A percentile compares a stretch with the other conserved stretches of the same genome.
phyloP scores from a whole-genome alignment of 2,888 invertebrate genomes.

The Cataglyphis cursor region DNA sequence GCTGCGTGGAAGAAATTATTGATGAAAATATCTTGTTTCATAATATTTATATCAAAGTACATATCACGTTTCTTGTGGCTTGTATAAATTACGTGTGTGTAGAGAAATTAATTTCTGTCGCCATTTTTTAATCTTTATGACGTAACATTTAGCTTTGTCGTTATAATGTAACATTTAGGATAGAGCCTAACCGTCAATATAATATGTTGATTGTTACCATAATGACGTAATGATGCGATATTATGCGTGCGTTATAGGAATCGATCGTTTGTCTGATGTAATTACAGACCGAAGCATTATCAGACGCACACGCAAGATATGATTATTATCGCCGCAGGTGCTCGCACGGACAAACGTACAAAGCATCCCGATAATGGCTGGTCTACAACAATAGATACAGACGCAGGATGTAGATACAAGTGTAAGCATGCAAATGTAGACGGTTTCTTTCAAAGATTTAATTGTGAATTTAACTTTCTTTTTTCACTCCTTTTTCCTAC shows the following conservation, averaged over 20 bases:
- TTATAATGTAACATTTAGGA: neutral
- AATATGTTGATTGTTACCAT: slow-evolving; percentile 69
- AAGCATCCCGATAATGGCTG: slow-evolving; percentile 30
- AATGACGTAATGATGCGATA: slow-evolving; percentile 74
- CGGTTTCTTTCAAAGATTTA: neutral
- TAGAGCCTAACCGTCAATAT: slow-evolving; percentile 42
- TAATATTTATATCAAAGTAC: neutral
- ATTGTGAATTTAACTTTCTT: neutral
- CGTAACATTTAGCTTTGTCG: too few relatives aligned
- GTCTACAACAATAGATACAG: slow-evolving; percentile 11
- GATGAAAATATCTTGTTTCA: neutral
- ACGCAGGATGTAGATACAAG: neutral
- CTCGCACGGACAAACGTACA: slow-evolving; percentile 32
- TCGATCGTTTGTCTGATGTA: slow-evolving; percentile 77
- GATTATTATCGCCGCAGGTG: slow-evolving; percentile 66
- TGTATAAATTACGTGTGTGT: neutral
- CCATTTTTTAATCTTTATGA: neutral
- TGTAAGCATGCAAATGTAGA: neutral
- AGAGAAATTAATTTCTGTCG: neutral
- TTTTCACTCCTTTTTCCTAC: neutral
- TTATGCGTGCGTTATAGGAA: slow-evolving; percentile 70
- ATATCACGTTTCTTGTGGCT: neutral
- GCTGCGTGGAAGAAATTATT: neutral
- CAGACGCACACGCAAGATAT: slow-evolving; percentile 60
- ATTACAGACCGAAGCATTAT: slow-evolving; percentile 72